Conservation (phyloP, 2,113 vertebrate genomes). For the Hippocampus mohnikei region DNA sequence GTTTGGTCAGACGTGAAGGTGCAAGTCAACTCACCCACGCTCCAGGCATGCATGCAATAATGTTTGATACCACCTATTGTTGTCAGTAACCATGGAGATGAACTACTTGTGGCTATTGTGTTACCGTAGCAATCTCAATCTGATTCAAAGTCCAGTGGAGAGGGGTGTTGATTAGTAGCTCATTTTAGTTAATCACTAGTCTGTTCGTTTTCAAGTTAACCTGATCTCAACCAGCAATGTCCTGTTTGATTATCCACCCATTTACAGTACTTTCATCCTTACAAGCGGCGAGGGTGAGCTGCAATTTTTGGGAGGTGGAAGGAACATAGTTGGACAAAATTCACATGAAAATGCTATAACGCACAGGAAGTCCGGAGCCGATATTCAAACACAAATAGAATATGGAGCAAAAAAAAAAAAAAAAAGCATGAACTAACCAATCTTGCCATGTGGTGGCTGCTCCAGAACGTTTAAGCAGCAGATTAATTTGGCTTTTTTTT, state of each 20-base stretch:
- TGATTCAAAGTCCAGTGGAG: not conserved
- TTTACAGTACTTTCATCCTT: not conserved
- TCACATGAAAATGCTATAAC: no score
- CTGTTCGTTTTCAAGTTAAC: not conserved
- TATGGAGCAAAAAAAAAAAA: not conserved
- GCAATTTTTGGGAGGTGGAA: not conserved
- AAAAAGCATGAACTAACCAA: not conserved
- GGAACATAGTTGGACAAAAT: no score
- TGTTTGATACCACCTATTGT: slow-evolving; percentile 21
- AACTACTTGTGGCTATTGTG: slow-evolving; percentile 6
- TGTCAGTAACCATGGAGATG: slow-evolving; percentile 54
- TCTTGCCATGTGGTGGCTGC: not conserved
- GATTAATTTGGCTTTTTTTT: not conserved
- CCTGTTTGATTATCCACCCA: not conserved
- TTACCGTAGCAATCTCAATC: not conserved
- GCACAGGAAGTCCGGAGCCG: not conserved
- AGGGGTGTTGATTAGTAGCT: not conserved
- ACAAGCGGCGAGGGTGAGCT: not conserved
- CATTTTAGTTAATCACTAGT: not conserved
- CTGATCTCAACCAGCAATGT: not conserved
- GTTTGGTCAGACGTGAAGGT: not conserved
- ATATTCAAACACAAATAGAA: not conserved
- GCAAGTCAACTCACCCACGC: slow-evolving; percentile 20
- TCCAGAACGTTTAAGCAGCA: not conserved
- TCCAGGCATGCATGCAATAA: not conserved